phyloP scores from a whole-genome alignment of 2,888 invertebrate species.

The Lucinisca nassula region DNA sequence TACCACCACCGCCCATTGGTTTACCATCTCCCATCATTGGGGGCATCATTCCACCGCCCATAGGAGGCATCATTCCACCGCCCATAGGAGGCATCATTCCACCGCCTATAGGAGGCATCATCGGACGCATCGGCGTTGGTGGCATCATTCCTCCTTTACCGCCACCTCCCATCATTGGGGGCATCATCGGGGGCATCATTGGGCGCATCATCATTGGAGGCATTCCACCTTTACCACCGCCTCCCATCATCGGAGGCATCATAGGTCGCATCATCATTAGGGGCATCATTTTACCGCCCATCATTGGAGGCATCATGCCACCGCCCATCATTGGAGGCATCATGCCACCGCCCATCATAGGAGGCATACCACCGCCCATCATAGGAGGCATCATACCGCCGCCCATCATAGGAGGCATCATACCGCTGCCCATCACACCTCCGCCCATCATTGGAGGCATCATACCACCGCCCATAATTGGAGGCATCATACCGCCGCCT shows the following conservation, averaged over 20 bases:
- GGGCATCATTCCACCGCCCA: not conserved
- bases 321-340: too few species aligned
- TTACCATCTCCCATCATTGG: not conserved
- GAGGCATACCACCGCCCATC: conserved; percentile 3
- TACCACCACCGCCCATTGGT: not conserved
- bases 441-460: not conserved
- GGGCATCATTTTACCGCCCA: too few species aligned
- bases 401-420: conserved; percentile 9
- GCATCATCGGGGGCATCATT: conserved; percentile 4
- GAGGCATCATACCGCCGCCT: not conserved
- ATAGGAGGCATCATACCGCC: not conserved
- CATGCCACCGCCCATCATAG: conserved; percentile 29
- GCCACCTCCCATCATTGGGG: too few species aligned
- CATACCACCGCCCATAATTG: not conserved
- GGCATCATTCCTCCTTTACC: too few species aligned
- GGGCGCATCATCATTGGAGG: not conserved
- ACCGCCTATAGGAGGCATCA: not conserved
- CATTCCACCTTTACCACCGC: too few species aligned
- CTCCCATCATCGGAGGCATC: too few species aligned
- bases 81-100: too few species aligned
- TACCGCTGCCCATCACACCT: not conserved
- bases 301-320: too few species aligned
- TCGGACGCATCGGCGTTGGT: not conserved
- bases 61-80: too few species aligned
- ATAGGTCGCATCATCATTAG: too few species aligned